These are phyloP conservation scores for Poecilia gillii DNA, from an alignment of 2,797 vertebrate genomes.

Conservation along the genomic window DNA sequence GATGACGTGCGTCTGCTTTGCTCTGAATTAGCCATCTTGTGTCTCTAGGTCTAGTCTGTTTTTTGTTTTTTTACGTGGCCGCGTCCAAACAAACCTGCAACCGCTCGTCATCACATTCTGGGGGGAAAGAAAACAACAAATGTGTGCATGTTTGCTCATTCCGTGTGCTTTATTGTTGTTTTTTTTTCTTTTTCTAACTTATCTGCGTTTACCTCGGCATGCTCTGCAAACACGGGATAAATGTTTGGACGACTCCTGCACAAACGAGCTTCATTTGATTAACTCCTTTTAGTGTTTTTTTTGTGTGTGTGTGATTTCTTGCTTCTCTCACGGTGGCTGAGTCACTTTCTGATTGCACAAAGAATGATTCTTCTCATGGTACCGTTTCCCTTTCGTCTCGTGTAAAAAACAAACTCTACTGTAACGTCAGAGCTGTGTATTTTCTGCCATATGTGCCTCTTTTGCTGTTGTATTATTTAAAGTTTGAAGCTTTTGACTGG, in stretches of 20 bases:
- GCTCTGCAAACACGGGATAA: slow-evolving; percentile 32
- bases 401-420: slow-evolving; percentile 35
- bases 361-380: slow-evolving; percentile 22
- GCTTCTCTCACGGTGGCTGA: slow-evolving; percentile 8
- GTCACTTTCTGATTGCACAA: slow-evolving; percentile 50
- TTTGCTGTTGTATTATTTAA: slow-evolving; percentile 61
- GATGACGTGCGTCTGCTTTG: slow-evolving; percentile 51
- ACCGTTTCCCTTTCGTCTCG: slow-evolving; percentile 8
- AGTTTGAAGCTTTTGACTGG: slow-evolving; percentile 23
- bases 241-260: slow-evolving; percentile 22
- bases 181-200: not conserved
- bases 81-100: slow-evolving; percentile 44
- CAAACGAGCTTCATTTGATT: slow-evolving; percentile 26
- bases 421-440: slow-evolving; percentile 46
- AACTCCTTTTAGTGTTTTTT: slow-evolving; percentile 25
- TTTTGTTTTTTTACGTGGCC: slow-evolving; percentile 38
- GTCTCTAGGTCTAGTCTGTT: slow-evolving; percentile 53
- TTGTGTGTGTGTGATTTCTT: not conserved
- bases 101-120: slow-evolving; percentile 10
- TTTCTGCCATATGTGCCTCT: slow-evolving; percentile 78
- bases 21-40: slow-evolving; percentile 28
- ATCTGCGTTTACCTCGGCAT: slow-evolving; percentile 47
- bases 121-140: slow-evolving; percentile 18
- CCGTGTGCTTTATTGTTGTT: not conserved
- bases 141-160: slow-evolving; percentile 20